Conservation (phyloP, 1,140 invertebrate genomes). For the Episyrphus balteatus region DNA sequence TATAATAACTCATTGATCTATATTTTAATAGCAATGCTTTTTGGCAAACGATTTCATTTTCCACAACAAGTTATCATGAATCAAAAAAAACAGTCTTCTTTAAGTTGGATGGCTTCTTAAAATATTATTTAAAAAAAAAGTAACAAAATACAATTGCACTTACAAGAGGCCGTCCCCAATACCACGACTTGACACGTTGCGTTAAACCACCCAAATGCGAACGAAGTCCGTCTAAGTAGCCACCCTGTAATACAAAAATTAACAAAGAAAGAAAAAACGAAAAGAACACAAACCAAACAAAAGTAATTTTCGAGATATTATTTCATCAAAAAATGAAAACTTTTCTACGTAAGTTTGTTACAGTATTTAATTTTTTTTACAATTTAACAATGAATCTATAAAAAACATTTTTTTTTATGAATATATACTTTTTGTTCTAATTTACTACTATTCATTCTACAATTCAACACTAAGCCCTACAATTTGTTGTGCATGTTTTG, state of each 20-base stretch:
- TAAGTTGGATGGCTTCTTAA: too few species aligned
- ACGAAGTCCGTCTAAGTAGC: conserved; percentile 82
- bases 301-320: too few species aligned
- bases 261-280: conserved; percentile 31
- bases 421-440: not conserved
- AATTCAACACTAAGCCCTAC: too few species aligned
- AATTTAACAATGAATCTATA: not conserved
- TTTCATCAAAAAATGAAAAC: too few species aligned
- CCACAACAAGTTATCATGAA: not conserved
- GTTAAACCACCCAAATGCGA: conserved; percentile 83
- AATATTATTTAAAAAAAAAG: not conserved
- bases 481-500: too few species aligned
- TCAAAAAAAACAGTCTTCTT: too few species aligned
- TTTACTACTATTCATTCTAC: not conserved
- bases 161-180: conserved; percentile 89
- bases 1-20: not conserved
- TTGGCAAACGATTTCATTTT: not conserved
- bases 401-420: not conserved
- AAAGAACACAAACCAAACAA: conserved; percentile 4
- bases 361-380: not conserved
- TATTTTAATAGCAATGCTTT: too few species aligned
- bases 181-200: conserved; percentile 89
- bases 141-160: conserved; percentile 48
- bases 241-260: conserved; percentile 53
- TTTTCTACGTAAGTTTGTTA: too few species aligned